Base-by-base conservation (phyloP, 2,888 invertebrate species). In the Zelleria hepariella region DNA sequence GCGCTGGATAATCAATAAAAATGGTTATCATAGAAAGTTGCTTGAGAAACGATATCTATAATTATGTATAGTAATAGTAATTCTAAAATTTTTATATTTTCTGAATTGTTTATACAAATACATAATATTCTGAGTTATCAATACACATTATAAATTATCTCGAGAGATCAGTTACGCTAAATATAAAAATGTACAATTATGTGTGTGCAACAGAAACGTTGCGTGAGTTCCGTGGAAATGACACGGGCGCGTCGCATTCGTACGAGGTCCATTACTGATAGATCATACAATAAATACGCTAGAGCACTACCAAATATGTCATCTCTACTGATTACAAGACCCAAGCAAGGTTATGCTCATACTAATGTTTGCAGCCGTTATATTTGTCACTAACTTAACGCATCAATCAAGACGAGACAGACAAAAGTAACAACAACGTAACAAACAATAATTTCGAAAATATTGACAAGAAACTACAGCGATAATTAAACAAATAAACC, bases 131-230 rank as follows among this genome's bases (percentile, higher is more conserved):
- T 80, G 84, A 83, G 80, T 86, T 82, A 86, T 80, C 71, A 77
- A 82, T 81, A 81, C 72, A 76, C 73, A 78, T 80, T 83, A 86
- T 78, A 87, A 86, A 86, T 82, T 82, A 86, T 82, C 81, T 78
- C 81, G 85, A 86, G 88, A 87, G 87, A 87, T 87, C 87, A 87
- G 86, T 86, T 81, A 86, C 76, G 80, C 84, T 87, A 87, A 82
- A 80, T 83, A 85, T 86, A 82, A 85, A 84, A 86, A 86, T 83
- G 80, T 87, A 86, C 86, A 86, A 80, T 78, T 77, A 80, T 83
- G 80, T 53, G 51, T 51, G 26, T 20, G 49, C 49, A 49, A 58
- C 49, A 47, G 25, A 15, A n/a, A 24, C 18, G 55, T 55, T 55
- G 55, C 27, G 18, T 3, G 15, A 21, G 23, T 52, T 48, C 23